phyloP scores from a whole-genome alignment of 2,888 invertebrate species.

The Hemistola chrysoprasaria region DNA sequence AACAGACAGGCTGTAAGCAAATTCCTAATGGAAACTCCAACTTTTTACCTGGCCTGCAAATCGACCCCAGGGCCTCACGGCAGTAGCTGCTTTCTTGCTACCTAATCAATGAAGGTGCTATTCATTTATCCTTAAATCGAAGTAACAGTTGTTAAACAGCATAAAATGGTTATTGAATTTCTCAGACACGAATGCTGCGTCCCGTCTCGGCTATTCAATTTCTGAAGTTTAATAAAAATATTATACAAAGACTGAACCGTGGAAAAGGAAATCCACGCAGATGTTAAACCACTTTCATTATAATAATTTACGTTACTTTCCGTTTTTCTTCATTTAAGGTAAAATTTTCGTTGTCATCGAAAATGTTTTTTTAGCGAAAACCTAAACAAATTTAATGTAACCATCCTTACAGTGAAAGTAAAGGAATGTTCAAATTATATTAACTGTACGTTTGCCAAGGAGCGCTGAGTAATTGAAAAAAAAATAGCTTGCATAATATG shows the following conservation, averaged over 20 bases:
- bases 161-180: constrained; percentile 6
- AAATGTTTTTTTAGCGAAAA: not conserved
- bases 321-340: too few relatives aligned
- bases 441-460: constrained; percentile 8
- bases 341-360: too few relatives aligned
- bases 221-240: not conserved
- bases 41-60: too few relatives aligned
- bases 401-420: constrained; percentile 1
- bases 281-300: too few relatives aligned
- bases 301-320: too few relatives aligned
- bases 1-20: too few relatives aligned
- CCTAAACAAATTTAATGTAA: not conserved
- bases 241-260: not conserved
- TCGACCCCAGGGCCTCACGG: too few relatives aligned
- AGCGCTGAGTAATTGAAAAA: constrained; percentile 17
- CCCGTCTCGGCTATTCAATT: not conserved
- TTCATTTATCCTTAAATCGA: not conserved
- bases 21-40: too few relatives aligned
- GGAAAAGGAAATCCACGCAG: too few relatives aligned
- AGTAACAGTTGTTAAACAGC: not conserved
- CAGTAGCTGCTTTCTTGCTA: too few relatives aligned
- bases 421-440: constrained; percentile 10
- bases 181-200: not conserved
- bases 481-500: constrained; percentile 8
- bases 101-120: too few relatives aligned